These are phyloP conservation scores for Phrynocephalus vlangalii DNA, from an alignment of 2,797 vertebrate genomes.

Conservation along the genomic window DNA sequence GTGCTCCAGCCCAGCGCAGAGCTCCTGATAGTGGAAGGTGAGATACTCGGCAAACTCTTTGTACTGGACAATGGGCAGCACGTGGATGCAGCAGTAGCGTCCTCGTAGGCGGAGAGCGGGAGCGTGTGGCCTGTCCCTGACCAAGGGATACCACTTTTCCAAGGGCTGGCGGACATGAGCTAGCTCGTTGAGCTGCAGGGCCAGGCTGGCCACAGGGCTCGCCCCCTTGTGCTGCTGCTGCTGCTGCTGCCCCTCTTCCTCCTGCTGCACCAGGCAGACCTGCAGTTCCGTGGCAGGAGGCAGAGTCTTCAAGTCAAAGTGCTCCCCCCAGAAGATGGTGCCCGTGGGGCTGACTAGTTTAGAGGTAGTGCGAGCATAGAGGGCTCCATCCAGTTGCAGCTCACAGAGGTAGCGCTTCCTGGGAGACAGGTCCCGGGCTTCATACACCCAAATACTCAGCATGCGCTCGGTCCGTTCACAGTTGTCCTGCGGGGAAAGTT, in stretches of 20 bases:
- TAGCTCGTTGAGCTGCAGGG: conserved; percentile 81
- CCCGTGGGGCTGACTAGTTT: conserved; percentile 75
- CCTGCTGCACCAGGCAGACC: conserved; percentile 82
- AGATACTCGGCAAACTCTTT: conserved; percentile 95
- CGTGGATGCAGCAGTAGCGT: conserved; percentile 86
- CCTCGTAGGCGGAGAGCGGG: conserved; percentile 86
- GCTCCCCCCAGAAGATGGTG: conserved; percentile 91
- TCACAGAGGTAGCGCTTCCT: conserved; percentile 82
- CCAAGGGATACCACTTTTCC: conserved; percentile 90
- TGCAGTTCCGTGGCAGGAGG: conserved; percentile 85
- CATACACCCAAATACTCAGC: conserved; percentile 91
- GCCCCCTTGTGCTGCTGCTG: conserved; percentile 83
- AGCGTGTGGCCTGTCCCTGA: conserved; percentile 70
- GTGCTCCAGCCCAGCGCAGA: conserved; percentile 87
- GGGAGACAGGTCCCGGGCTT: conserved; percentile 87
- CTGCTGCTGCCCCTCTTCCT: conserved; percentile 82
- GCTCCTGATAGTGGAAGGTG: conserved; percentile 87
- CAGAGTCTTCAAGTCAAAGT: conserved; percentile 90
- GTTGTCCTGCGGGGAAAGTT: conserved; percentile 83
- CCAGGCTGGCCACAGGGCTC: conserved; percentile 81
- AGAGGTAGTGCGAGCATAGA: conserved; percentile 88
- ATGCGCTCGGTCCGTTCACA: conserved; percentile 89
- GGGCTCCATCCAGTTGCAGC: conserved; percentile 86
- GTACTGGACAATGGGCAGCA: conserved; percentile 91
- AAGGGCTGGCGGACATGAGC: conserved; percentile 72